phyloP scores from a whole-genome alignment of 2,797 vertebrate species.

The Peromyscus melanophrys region DNA sequence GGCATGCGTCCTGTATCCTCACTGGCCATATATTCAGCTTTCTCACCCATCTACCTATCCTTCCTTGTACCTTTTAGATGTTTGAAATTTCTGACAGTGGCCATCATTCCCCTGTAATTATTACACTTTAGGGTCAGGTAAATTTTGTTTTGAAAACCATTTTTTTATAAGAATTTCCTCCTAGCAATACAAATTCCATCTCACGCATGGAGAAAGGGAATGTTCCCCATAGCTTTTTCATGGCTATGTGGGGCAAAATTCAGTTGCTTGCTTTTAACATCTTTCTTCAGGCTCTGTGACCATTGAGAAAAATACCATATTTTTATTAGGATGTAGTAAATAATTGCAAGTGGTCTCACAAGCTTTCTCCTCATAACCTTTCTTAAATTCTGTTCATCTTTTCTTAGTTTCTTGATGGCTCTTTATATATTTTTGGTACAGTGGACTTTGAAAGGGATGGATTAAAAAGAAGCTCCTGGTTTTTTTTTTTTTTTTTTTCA shows the following conservation, averaged over 20 bases:
- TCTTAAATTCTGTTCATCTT: conserved; percentile 53
- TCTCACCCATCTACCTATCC: neutral
- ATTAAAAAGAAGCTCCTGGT: conserved; percentile 21
- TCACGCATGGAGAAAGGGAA: neutral
- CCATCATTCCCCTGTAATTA: neutral
- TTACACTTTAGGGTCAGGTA: neutral
- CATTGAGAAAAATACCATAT: neutral
- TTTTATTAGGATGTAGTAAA: neutral
- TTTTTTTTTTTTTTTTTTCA: too few species aligned
- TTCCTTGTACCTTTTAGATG: neutral
- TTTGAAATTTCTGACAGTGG: neutral
- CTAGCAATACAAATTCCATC: neutral
- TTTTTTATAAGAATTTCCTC: conserved; percentile 1
- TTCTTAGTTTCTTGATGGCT: conserved; percentile 54
- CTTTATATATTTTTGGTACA: conserved; percentile 45
- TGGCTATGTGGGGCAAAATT: neutral
- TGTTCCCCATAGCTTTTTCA: neutral
- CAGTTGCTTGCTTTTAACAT: neutral
- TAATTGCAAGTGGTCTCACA: neutral
- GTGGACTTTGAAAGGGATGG: neutral
- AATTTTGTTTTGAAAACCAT: neutral
- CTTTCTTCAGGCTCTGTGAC: neutral
- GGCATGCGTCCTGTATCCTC: neutral
- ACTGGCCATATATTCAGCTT: too few species aligned
- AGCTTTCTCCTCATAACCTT: neutral